Percentiles rank a stretch among this genome's conserved stretches.
Evolutionary conservation across 2,113 vertebrate genomes (phyloP).

Genomic region (Entelurus aequoreus): DNA sequence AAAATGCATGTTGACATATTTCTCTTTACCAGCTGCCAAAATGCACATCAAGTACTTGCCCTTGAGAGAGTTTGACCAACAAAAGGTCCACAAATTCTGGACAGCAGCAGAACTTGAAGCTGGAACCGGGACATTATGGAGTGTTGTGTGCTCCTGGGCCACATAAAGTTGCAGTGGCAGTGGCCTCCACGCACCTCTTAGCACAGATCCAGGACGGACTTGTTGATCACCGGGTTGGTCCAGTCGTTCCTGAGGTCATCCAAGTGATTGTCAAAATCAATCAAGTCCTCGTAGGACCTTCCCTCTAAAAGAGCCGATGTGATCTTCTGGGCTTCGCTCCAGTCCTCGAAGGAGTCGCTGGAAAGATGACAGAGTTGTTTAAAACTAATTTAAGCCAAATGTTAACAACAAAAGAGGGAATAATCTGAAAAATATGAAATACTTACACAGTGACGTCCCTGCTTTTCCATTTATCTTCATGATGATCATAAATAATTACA

Average conservation of each 20-base stretch:
- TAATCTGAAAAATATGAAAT: background rate
- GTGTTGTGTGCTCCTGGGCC: slow-evolving; percentile 34
- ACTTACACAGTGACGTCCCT: slow-evolving; percentile 87
- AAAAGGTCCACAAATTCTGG: slow-evolving; percentile 21
- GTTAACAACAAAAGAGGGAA: background rate
- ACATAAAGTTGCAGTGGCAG: slow-evolving; percentile 36
- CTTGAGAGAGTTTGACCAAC: slow-evolving; percentile 37
- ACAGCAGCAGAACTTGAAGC: slow-evolving; percentile 24
- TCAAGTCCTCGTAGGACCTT: slow-evolving; percentile 86
- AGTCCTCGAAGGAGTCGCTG: slow-evolving; percentile 93
- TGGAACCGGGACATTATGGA: slow-evolving; percentile 39
- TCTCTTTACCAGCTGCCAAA: slow-evolving; percentile 25
- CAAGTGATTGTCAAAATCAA: slow-evolving; percentile 96
- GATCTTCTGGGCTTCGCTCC: slow-evolving; percentile 91
- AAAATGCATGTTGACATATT: slow-evolving; percentile 25
- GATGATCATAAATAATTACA: slow-evolving; percentile 87
- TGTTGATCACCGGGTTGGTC: slow-evolving; percentile 98
- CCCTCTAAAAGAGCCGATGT: slow-evolving; percentile 83
- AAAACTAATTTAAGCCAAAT: background rate
- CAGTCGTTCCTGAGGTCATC: slow-evolving; percentile 97
- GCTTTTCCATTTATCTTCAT: slow-evolving; percentile 93
- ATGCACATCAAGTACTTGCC: slow-evolving; percentile 33
- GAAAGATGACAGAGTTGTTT: slow-evolving; percentile 5
- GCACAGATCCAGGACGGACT: slow-evolving; percentile 91
- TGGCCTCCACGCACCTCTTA: slow-evolving; percentile 57